These are phyloP conservation scores for Indicator indicator DNA, from an alignment of 2,113 vertebrate genomes.

Conservation along the genomic window DNA sequence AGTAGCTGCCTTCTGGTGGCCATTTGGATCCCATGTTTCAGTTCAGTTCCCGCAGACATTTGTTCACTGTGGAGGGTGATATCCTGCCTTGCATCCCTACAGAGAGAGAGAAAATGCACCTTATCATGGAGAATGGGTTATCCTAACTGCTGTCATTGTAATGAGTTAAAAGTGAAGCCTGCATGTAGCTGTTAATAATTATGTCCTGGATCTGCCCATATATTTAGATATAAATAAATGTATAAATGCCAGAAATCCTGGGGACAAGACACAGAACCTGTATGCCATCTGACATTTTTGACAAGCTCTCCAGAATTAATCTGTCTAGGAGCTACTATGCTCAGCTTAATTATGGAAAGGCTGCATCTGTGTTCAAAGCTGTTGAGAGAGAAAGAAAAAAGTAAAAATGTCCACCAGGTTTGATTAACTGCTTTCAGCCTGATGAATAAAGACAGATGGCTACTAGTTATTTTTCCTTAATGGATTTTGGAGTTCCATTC, in stretches of 20 bases:
- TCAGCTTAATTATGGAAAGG: constrained; percentile 72
- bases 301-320: constrained; percentile 58
- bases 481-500: constrained; percentile 55
- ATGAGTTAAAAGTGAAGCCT: not conserved
- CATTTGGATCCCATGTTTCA: not conserved
- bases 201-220: not conserved
- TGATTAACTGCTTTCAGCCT: constrained; percentile 68
- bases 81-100: not conserved
- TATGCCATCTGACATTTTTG: constrained; percentile 48
- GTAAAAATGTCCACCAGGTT: constrained; percentile 72
- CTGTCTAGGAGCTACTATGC: constrained; percentile 36
- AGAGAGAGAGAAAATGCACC: not conserved
- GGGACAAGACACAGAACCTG: constrained; percentile 10
- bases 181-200: not conserved
- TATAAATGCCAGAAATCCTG: not conserved
- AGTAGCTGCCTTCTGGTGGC: not conserved
- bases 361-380: constrained; percentile 76
- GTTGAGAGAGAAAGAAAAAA: constrained; percentile 65
- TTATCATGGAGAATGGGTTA: not conserved
- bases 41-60: not conserved
- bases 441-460: constrained; percentile 71
- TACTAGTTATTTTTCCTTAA: constrained; percentile 67
- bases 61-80: not conserved
- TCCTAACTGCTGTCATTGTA: not conserved
- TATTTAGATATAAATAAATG: not conserved